Percentiles rank a stretch among this genome's conserved stretches.
Conservation (phyloP, 2,888 invertebrate genomes). For the Drosophila subsilvestris region DNA sequence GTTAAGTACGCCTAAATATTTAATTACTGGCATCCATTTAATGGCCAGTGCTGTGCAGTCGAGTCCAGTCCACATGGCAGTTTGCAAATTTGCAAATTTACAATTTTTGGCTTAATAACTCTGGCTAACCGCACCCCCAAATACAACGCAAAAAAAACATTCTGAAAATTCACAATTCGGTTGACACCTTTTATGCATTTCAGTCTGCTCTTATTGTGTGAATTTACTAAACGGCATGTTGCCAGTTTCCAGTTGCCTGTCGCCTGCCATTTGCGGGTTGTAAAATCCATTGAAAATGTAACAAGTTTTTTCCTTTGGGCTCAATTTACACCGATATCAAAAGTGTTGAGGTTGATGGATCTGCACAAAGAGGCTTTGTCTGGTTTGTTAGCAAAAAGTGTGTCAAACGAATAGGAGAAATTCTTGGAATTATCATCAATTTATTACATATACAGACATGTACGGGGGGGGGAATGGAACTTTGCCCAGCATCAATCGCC, state of each 20-base stretch:
- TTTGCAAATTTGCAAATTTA: slow-evolving; percentile 23
- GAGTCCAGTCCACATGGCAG: slow-evolving; percentile 21
- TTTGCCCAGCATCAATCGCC: too few relatives aligned
- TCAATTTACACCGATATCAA: slow-evolving; percentile 10
- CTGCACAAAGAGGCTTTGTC: neutral
- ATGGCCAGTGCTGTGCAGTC: slow-evolving; percentile 48
- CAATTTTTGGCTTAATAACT: slow-evolving; percentile 54
- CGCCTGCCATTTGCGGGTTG: too few relatives aligned
- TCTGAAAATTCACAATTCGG: slow-evolving; percentile 39
- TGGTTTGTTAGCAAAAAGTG: neutral
- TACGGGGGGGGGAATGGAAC: too few relatives aligned
- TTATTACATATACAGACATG: too few relatives aligned
- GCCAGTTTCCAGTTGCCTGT: neutral
- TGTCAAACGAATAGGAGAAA: neutral
- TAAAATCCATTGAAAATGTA: neutral
- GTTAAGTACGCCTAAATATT: slow-evolving; percentile 61
- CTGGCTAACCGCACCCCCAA: slow-evolving; percentile 60
- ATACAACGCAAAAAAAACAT: slow-evolving; percentile 6
- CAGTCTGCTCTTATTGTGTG: slow-evolving; percentile 22
- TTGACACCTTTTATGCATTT: slow-evolving; percentile 63
- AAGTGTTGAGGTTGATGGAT: slow-evolving; percentile 25
- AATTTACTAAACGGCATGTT: slow-evolving; percentile 34
- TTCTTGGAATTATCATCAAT: too few relatives aligned
- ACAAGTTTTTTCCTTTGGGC: neutral
- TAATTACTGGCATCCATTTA: slow-evolving; percentile 64